Evolutionary conservation across 2,113 vertebrate species (phyloP), one percentile per base, ranked within the genome.

Genomic region (Antechinus stuartii): DNA sequence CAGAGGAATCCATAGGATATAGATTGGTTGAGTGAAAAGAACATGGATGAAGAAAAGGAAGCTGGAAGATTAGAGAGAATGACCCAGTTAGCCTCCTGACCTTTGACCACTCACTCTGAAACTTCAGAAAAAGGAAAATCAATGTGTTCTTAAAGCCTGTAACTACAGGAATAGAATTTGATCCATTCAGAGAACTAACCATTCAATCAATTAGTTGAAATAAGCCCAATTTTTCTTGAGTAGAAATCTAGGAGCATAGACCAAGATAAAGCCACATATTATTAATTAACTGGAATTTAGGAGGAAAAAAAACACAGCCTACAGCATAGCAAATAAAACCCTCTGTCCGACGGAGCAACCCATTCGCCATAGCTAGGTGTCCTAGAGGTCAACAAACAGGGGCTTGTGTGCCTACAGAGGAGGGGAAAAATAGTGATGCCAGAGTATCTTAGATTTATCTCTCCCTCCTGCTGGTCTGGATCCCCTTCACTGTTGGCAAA

Each of bases 161-260:
- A 92, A 95, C 94, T 96, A 95, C 56, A 0, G 76, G 92, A 91
- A 55, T 97, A 97, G 97, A 98, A 97, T 97, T 96, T 97, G 97
- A 97, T 97, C 98, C 96, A n/a, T 12, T 35, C 96, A 47, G 92
- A 98, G 96, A 97, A 96, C 97, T 97, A 97, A 92, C 97, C 97
- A 92, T 97, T 95, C 96, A 53, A 56, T 0, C 84, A 96, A 96
- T 92, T 91, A 57, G 61, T 93, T 93, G 95, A 49, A 93, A 91
- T 96, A 97, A 97, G 96, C 97, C 97, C 97, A 97, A 95, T 96
- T 96, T 97, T 97, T 97, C 97, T 97, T 96, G 95, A 94, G 94
- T 96, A 95, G 94, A 95, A 97, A 93, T 91, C 93, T 91, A 91
- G 95, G 94, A 95, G 47, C 89, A 35, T 9, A 56, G 91, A 94